A percentile compares a stretch with the other conserved stretches of the same genome.
Evolutionary conservation across 2,113 vertebrate genomes (phyloP).

Genomic region (Plecturocebus donacophilus): DNA sequence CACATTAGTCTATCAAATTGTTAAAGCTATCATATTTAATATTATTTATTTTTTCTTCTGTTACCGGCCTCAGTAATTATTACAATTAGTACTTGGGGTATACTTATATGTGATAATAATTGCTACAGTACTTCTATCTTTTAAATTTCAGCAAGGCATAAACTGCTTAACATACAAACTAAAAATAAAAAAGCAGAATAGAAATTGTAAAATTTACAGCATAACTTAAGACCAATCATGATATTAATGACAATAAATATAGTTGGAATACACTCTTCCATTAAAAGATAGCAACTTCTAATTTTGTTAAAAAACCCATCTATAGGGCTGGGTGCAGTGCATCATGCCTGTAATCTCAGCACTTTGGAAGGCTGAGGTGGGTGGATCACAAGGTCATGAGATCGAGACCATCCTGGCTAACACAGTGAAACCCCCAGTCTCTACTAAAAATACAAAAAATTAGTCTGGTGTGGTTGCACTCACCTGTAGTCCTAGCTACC

Average conservation of each 20-base stretch:
- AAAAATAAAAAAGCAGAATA: background rate
- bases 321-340: no score
- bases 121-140: background rate
- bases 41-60: background rate
- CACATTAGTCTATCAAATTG: background rate
- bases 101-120: background rate
- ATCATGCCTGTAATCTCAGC: no score
- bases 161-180: background rate
- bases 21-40: background rate
- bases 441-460: no score
- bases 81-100: background rate
- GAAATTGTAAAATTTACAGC: background rate
- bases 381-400: no score
- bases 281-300: background rate
- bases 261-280: background rate
- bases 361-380: no score
- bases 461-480: no score
- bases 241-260: background rate
- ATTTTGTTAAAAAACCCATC: conserved; percentile 1
- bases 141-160: background rate
- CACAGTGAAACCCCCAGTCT: no score
- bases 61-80: conserved; percentile 16
- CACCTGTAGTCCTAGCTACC: no score
- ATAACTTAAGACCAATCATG: background rate
- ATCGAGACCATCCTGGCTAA: no score